Percentiles rank a stretch among this genome's conserved stretches.
These are phyloP conservation scores for Tretioscincus oriximinensis DNA, from an alignment of 2,113 vertebrate genomes.

Conservation along the genomic window DNA sequence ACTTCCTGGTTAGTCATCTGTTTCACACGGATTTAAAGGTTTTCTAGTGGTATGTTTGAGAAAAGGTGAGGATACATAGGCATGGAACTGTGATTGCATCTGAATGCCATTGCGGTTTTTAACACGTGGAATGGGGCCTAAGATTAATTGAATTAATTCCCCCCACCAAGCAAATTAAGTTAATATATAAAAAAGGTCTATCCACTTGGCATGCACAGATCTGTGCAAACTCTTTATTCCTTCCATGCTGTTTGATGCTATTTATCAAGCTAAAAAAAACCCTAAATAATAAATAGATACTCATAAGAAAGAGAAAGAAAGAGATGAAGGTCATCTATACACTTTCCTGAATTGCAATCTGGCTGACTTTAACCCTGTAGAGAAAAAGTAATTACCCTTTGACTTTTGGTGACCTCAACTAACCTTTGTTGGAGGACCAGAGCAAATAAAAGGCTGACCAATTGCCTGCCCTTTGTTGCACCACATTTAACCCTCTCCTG, in stretches of 20 bases:
- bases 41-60: no score
- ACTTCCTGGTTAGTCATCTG: no score
- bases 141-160: not conserved
- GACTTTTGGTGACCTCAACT: conserved; percentile 79
- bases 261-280: conserved; percentile 58
- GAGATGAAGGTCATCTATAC: conserved; percentile 72
- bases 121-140: no score
- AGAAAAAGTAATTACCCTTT: conserved; percentile 96
- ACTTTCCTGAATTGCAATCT: conserved; percentile 81
- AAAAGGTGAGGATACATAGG: no score
- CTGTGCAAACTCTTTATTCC: conserved; percentile 11
- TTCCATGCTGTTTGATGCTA: conserved; percentile 51
- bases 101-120: no score
- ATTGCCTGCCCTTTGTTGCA: conserved; percentile 78
- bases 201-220: conserved; percentile 13
- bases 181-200: conserved; percentile 34
- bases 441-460: conserved; percentile 90
- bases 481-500: conserved; percentile 75
- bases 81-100: no score
- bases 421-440: conserved; percentile 85
- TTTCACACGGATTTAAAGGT: no score
- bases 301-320: conserved; percentile 12
- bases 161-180: conserved; percentile 11
- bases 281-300: conserved; percentile 40
- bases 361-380: conserved; percentile 85